Evolutionary conservation across 2,113 vertebrate genomes (phyloP).

Genomic region (Dromiciops gliroides): DNA sequence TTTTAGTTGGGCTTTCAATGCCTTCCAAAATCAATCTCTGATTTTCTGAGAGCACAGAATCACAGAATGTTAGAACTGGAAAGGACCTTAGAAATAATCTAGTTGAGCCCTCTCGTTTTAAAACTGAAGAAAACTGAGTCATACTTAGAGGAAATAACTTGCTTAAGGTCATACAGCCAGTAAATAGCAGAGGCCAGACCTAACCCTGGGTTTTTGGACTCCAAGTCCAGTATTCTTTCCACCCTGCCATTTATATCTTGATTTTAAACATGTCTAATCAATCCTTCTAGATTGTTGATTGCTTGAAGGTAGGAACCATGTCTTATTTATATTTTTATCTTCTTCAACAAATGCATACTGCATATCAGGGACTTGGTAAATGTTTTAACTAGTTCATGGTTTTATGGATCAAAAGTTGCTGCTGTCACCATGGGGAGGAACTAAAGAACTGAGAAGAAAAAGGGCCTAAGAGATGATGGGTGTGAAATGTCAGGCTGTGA

Average conservation of each 20-base stretch:
- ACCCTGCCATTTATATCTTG: neutral
- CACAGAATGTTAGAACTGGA: neutral
- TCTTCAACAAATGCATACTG: neutral
- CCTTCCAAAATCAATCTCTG: neutral
- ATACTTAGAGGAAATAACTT: neutral
- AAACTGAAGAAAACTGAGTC: neutral
- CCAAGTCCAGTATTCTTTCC: neutral
- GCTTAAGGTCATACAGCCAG: neutral
- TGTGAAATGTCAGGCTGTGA: neutral
- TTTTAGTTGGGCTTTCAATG: neutral
- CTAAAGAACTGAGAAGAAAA: constrained; percentile 29
- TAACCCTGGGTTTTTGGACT: neutral
- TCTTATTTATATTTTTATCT: neutral
- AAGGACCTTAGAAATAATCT: neutral
- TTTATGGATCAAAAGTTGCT: constrained; percentile 2
- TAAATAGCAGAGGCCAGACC: neutral
- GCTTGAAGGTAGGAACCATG: neutral
- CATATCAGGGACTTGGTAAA: neutral
- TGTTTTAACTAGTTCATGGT: constrained; percentile 39
- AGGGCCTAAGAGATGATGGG: neutral
- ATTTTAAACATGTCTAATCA: neutral
- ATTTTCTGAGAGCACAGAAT: neutral
- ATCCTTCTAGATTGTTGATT: neutral
- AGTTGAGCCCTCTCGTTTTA: neutral
- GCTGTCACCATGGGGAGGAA: constrained; percentile 57